Conservation (phyloP, 2,113 vertebrate genomes). For the Sander vitreus region DNA sequence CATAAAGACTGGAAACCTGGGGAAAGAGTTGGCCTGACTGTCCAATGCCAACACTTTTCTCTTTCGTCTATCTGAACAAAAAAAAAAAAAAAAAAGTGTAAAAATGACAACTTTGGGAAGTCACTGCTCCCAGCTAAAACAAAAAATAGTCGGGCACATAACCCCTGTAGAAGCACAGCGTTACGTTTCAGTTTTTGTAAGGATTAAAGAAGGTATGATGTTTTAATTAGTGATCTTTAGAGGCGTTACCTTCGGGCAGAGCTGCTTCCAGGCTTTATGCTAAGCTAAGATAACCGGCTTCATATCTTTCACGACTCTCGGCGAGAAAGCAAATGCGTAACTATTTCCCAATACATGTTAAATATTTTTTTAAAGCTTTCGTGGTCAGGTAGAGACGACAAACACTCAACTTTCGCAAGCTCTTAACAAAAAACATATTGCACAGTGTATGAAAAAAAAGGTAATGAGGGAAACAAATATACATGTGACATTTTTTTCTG, state of each 20-base stretch:
- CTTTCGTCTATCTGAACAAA: not conserved
- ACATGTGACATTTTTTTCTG: constrained; percentile 30
- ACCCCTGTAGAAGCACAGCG: not conserved
- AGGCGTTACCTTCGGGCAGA: not conserved
- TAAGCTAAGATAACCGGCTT: not conserved
- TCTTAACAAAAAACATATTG: constrained; percentile 54
- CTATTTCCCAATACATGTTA: not conserved
- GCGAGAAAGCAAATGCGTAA: not conserved
- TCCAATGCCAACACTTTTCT: not conserved
- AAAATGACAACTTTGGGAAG: not conserved
- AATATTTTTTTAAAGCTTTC: not conserved
- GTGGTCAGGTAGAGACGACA: not conserved
- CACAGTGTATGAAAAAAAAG: constrained; percentile 49
- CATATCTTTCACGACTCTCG: not conserved
- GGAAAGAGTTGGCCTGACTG: not conserved
- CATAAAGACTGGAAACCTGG: not conserved
- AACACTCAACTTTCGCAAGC: not conserved
- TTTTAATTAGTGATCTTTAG: not conserved
- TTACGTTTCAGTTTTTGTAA: not conserved
- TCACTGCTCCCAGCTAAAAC: not conserved
- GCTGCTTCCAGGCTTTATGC: not conserved
- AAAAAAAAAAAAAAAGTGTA: not conserved
- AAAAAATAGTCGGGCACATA: not conserved
- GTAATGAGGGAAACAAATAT: constrained; percentile 43
- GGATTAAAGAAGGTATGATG: not conserved